These are phyloP conservation scores for Lithophane leautieri DNA, from an alignment of 2,888 invertebrate genomes.

Conservation along the genomic window DNA sequence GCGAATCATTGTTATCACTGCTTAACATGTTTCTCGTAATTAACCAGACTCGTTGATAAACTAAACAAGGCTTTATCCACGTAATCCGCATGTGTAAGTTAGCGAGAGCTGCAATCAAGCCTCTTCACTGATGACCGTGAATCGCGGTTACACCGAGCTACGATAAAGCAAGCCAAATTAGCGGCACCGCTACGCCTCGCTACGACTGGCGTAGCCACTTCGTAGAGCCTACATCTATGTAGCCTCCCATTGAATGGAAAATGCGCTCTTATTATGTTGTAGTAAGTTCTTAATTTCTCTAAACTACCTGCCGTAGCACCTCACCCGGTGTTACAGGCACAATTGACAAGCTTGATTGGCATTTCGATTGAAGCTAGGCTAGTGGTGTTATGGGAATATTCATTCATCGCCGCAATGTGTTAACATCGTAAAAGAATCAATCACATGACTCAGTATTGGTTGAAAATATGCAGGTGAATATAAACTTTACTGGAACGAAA, in stretches of 20 bases:
- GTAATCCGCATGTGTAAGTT: constrained; percentile 69
- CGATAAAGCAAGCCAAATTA: constrained; percentile 75
- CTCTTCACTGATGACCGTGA: constrained; percentile 82
- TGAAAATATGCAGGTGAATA: not conserved
- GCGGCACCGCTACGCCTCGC: constrained; percentile 70
- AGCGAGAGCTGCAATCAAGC: constrained; percentile 79
- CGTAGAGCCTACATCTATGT: constrained; percentile 57
- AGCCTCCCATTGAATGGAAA: constrained; percentile 53
- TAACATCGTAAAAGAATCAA: constrained; percentile 26
- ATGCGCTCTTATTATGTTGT: constrained; percentile 60
- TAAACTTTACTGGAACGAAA: not conserved
- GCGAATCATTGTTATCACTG: not conserved
- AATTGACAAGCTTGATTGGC: constrained; percentile 72
- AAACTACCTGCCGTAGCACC: constrained; percentile 42
- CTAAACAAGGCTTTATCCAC: constrained; percentile 39
- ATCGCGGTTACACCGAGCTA: constrained; percentile 78
- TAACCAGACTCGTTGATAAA: constrained; percentile 28
- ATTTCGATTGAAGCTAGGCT: constrained; percentile 64
- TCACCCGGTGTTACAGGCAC: constrained; percentile 59
- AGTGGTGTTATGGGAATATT: constrained; percentile 49
- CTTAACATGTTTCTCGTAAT: constrained; percentile 17
- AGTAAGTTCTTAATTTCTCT: constrained; percentile 64
- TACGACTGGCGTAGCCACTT: constrained; percentile 68
- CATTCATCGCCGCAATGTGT: constrained; percentile 32
- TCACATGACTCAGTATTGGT: not conserved